phyloP scores from a whole-genome alignment of 2,888 invertebrate genomes.

The Fragum fragum region DNA sequence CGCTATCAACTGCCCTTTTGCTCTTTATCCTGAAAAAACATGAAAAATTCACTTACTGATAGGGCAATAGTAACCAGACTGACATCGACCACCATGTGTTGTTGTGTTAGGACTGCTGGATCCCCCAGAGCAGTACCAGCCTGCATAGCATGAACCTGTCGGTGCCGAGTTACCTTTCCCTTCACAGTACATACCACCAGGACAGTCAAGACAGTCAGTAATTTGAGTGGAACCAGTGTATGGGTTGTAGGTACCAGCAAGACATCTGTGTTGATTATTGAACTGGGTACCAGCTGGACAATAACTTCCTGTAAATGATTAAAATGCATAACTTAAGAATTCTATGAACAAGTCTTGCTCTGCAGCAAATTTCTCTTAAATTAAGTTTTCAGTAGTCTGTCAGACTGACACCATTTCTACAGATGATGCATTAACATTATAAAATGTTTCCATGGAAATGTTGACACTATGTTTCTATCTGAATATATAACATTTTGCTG shows the following conservation, averaged over 20 bases:
- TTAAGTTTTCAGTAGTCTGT: too few species aligned
- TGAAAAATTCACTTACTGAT: constrained; percentile 76
- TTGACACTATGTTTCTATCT: too few species aligned
- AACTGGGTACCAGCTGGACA: constrained; percentile 82
- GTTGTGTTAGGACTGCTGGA: constrained; percentile 78
- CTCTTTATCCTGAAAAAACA: too few species aligned
- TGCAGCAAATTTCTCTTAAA: too few species aligned
- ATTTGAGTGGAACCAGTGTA: constrained; percentile 63
- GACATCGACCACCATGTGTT: constrained; percentile 81
- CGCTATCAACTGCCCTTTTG: too few species aligned
- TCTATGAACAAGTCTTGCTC: too few species aligned
- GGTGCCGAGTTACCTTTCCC: constrained; percentile 80
- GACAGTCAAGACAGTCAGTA: constrained; percentile 79
- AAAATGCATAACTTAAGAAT: background rate
- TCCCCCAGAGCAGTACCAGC: constrained; percentile 83
- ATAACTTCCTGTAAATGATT: constrained; percentile 79
- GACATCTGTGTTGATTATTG: constrained; percentile 80
- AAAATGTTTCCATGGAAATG: too few species aligned
- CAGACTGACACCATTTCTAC: too few species aligned
- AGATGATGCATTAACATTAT: too few species aligned
- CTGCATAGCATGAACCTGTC: constrained; percentile 81
- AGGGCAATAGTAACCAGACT: constrained; percentile 83
- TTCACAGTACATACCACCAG: constrained; percentile 83
- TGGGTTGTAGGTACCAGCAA: constrained; percentile 83
- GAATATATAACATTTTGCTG: too few species aligned